A percentile compares a stretch with the other conserved stretches of the same genome.
phyloP scores from a whole-genome alignment of 2,797 vertebrate genomes.

The Remorina albescens region DNA sequence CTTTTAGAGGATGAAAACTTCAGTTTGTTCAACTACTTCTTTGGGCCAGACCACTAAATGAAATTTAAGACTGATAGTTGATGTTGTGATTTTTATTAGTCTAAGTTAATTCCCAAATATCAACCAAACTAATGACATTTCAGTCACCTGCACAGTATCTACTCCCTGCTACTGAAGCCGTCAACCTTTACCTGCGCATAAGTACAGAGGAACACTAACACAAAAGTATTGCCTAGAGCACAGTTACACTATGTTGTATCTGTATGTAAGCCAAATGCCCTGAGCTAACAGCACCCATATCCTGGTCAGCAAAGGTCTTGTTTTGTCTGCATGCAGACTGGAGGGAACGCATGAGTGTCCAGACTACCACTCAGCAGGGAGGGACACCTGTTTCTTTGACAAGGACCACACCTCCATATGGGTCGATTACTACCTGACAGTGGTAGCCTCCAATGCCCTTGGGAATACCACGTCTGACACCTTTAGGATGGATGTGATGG shows the following conservation, averaged over 20 bases:
- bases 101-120: neutral
- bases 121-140: no score
- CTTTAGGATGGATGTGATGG: conserved; percentile 85
- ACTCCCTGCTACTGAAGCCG: neutral
- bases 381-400: conserved; percentile 92
- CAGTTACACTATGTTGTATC: neutral
- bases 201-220: no score
- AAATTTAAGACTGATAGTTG: no score
- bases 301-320: conserved; percentile 19
- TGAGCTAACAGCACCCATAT: neutral
- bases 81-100: neutral
- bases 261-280: neutral
- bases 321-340: conserved; percentile 66
- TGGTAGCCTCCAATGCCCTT: conserved; percentile 87
- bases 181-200: neutral
- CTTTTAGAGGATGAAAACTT: neutral
- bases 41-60: neutral
- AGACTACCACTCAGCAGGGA: conserved; percentile 89
- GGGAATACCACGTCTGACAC: conserved; percentile 87
- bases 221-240: conserved; percentile 13
- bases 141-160: no score
- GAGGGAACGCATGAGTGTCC: conserved; percentile 86
- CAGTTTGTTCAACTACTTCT: neutral
- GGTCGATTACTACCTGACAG: conserved; percentile 87
- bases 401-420: conserved; percentile 88